Evolutionary conservation across 2,888 invertebrate species (phyloP), one percentile per base, ranked within the genome.

Genomic region (Temnothorax unifasciatus): DNA sequence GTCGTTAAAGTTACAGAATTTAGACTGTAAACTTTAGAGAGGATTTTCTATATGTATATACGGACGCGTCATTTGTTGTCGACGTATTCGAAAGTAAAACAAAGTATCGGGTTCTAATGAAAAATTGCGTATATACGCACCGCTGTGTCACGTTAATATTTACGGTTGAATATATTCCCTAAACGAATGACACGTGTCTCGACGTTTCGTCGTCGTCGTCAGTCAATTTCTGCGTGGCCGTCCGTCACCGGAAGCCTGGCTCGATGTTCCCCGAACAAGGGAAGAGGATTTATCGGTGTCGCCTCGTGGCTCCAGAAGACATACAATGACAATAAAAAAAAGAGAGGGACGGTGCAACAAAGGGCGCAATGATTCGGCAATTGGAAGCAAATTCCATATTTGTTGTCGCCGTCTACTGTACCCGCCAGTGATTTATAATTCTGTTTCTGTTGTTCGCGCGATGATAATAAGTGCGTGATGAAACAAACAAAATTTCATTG

Each of bases 351-450:
- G 25, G 11, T 34, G 29, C 9, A 47, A 61, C 47, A 77, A 75
- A 87, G 34, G 69, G 34, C 13, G 88, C 82, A 82, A 89, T 83
- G 83, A 85, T 47, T 57, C 21, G 44, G 25, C 57, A 57, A 79
- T 44, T 79, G 57, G 18, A 57, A 71, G 8, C 34, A 47, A 79
- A 71, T 79, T 71, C 57, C 21, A 79, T 71, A 59, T 79, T 71
- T 79, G 76, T 89, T 68, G 54, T 82, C 79, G 25, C 41, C 66
- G 63, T n/a, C 1, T 11, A 2, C 50, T 29, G 18, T 13, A 44
- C 21, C 15, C 29, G 3, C 13, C 44, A 52, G 61, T 83, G 61
- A 82, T 84, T 59, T 44, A 52, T 34, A 44, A 64, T 68, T 59
- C 76, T 15, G 29, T 15, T 69, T 44, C 54, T 29, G 64, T 41